Conservation (phyloP, 37 sponge, comb jelly and placozoan genomes). For the Cliona cf. orientalis region DNA sequence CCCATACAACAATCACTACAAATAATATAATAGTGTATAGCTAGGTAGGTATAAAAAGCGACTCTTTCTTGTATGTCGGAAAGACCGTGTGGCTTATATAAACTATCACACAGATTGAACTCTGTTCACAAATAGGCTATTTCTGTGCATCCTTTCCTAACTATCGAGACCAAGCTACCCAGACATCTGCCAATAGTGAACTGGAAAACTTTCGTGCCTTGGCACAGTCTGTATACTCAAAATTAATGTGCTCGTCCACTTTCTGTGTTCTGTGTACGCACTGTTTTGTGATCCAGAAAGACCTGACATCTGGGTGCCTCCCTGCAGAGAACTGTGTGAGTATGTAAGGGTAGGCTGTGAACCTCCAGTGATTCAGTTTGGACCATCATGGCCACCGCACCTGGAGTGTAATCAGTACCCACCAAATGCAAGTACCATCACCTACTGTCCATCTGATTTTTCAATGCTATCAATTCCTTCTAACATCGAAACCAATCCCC, state of each 20-base stretch:
- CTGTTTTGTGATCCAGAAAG: conserved; percentile 33
- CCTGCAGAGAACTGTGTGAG: conserved; percentile 58
- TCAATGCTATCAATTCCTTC: neutral
- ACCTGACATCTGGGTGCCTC: neutral
- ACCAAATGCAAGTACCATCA: neutral
- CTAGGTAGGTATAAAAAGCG: no score
- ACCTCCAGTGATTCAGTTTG: neutral
- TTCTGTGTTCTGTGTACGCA: conserved; percentile 66
- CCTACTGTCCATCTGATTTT: neutral
- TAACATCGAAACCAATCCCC: neutral
- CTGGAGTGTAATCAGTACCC: conserved; percentile 66
- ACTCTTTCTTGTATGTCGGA: no score
- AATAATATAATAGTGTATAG: no score
- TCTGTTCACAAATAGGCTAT: conserved; percentile 28
- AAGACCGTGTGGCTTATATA: no score
- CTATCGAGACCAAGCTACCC: conserved; percentile 13
- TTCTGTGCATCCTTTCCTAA: conserved; percentile 41
- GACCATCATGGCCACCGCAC: conserved; percentile 57
- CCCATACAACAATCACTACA: no score
- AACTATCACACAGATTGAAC: conserved; percentile 4
- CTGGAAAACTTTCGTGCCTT: conserved; percentile 29
- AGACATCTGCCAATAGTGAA: conserved; percentile 30
- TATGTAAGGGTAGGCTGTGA: conserved; percentile 57
- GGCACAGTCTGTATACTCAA: conserved; percentile 39
- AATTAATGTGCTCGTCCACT: conserved; percentile 65